A percentile compares a stretch with the other conserved stretches of the same genome.
Evolutionary conservation across 23 tunicate species (phyloP).

Genomic region (Clavelina lepadiformis): DNA sequence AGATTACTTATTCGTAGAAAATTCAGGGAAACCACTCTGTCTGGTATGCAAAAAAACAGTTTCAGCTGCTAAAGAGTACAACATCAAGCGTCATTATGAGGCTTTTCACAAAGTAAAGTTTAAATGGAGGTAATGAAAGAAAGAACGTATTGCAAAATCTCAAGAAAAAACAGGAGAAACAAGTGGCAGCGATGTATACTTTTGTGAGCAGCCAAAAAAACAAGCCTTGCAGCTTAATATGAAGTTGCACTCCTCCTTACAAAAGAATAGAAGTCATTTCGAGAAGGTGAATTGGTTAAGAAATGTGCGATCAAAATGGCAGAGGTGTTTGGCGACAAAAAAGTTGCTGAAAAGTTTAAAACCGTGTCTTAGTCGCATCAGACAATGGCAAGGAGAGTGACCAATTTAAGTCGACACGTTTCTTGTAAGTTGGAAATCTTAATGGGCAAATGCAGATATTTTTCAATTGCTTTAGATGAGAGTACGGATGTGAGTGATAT

Average conservation of each 20-base stretch:
- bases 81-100: constrained; percentile 22
- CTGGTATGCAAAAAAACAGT: constrained; percentile 19
- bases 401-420: constrained; percentile 1
- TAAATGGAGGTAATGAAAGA: not conserved
- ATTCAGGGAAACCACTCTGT: constrained; percentile 20
- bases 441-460: constrained; percentile 18
- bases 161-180: constrained; percentile 15
- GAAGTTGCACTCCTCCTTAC: constrained; percentile 20
- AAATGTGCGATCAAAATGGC: constrained; percentile 21
- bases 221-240: constrained; percentile 25
- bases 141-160: constrained; percentile 7
- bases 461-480: constrained; percentile 17
- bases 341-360: constrained; percentile 21
- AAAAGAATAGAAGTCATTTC: constrained; percentile 10
- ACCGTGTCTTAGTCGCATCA: constrained; percentile 22
- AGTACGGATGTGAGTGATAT: constrained; percentile 19
- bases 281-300: constrained; percentile 24
- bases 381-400: constrained; percentile 15
- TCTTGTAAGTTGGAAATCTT: constrained; percentile 14
- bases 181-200: constrained; percentile 11
- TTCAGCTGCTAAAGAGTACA: constrained; percentile 12
- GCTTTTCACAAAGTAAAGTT: constrained; percentile 6
- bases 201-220: constrained; percentile 8
- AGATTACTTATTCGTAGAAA: constrained; percentile 7
- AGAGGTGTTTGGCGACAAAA: constrained; percentile 9